Base-by-base conservation (phyloP, 2,113 vertebrate genomes). In the Himantopus leucocephalus region DNA sequence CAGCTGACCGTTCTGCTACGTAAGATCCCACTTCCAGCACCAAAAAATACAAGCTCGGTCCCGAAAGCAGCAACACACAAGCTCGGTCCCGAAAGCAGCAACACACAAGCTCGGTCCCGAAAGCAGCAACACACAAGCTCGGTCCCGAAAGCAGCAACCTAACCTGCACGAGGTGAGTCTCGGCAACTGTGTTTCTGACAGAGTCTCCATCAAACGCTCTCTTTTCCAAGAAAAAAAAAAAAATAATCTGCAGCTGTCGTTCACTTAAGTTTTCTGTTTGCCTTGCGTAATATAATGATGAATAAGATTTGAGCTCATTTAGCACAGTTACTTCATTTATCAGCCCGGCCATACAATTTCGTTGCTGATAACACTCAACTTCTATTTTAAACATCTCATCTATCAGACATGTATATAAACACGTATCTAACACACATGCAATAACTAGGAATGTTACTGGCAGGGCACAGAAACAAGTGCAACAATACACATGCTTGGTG, bases 311-410 rank as follows among this genome's bases (percentile, higher is more conserved):
- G 75, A 56, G 95, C 50, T 73, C 92, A 14, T 91, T 88, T 66
- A 77, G 79, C 50, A 16, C 63, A 47, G 66, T 80, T 95, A 94
- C 94, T 64, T 93, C 90, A 93, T 96, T 74, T 90, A 85, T 97
- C 95, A 95, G 92, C 67, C 50, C 0, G 0, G 24, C 74, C 62
- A 10, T 7, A 27, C 71, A 59, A 48, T 60, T 55, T 9, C 0
- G 0, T 78, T 15, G 55, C 92, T 59, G 96, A 88, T 85, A 96
- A 94, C 88, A 32, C 71, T 73, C 94, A 53, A 6, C 12, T 26
- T 15, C 4, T 3, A 52, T 43, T 85, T 73, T 37, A 76, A 92
- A 70, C 88, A 90, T 93, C 96, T 93, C 93, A 85, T 92, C 7
- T 16, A 79, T 95, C 94, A 96, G 80, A 23, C 6, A 1, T 0